Evolutionary conservation across 53 echinoderm and acorn worm genomes (phyloP).

Genomic region (Actinopyga echinites): DNA sequence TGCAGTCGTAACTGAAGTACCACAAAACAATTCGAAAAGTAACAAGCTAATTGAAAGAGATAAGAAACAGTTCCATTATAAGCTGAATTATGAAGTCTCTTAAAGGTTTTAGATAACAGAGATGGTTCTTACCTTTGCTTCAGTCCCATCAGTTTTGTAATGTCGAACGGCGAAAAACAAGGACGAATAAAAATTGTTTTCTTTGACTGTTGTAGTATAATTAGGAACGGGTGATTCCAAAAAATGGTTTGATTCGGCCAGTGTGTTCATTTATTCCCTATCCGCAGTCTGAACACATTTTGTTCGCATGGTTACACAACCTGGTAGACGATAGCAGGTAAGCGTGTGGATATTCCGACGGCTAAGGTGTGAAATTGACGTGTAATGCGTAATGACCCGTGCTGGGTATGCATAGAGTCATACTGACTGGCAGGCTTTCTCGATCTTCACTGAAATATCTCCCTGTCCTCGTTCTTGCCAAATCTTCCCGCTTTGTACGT

Average conservation of each 20-base stretch:
- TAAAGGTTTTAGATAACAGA: background rate
- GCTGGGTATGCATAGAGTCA: background rate
- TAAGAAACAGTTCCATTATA: no score
- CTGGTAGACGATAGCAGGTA: background rate
- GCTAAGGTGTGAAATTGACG: constrained; percentile 36
- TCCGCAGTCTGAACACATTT: constrained; percentile 17
- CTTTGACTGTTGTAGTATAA: no score
- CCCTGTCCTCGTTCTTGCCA: background rate
- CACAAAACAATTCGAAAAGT: no score
- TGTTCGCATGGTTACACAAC: constrained; percentile 17
- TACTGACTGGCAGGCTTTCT: constrained; percentile 20
- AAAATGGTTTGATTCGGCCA: no score
- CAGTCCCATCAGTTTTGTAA: constrained; percentile 5
- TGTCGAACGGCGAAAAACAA: background rate
- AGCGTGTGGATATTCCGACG: constrained; percentile 15
- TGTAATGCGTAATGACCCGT: constrained; percentile 18
- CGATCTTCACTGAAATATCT: background rate
- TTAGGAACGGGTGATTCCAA: no score
- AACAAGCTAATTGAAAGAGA: no score
- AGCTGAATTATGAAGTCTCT: background rate
- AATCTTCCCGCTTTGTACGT: background rate
- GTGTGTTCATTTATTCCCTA: no score
- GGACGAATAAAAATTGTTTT: background rate
- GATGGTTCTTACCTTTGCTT: constrained; percentile 13
- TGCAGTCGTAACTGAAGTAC: no score